Percentiles rank a stretch among this genome's conserved stretches.
Evolutionary conservation across 2,797 vertebrate species (phyloP).

Genomic region (Helostoma temminkii): DNA sequence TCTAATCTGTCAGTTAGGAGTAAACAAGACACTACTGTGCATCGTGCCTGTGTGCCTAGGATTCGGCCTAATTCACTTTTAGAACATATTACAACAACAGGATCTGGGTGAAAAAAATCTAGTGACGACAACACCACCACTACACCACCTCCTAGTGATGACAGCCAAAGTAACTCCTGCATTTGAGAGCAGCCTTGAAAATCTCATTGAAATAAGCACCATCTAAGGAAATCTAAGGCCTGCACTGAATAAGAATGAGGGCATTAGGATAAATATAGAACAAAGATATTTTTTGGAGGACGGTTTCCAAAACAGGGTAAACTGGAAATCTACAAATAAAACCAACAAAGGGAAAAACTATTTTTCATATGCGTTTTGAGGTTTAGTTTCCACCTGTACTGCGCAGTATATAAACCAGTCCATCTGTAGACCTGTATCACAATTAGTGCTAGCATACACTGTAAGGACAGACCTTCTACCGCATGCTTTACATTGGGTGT

Average conservation of each 20-base stretch:
- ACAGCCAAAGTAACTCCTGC: conserved; percentile 43
- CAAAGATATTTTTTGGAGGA: conserved; percentile 73
- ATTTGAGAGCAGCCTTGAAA: conserved; percentile 65
- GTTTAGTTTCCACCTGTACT: conserved; percentile 23
- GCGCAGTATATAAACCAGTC: conserved; percentile 1
- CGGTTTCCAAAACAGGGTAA: conserved; percentile 67
- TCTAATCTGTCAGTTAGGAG: too few species aligned
- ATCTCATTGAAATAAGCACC: conserved; percentile 66
- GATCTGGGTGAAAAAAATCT: too few species aligned
- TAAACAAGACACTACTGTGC: too few species aligned
- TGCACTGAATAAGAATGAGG: conserved; percentile 76
- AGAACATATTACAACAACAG: too few species aligned
- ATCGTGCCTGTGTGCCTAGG: too few species aligned
- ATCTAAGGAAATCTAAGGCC: conserved; percentile 66
- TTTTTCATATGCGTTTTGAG: conserved; percentile 4
- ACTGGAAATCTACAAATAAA: conserved; percentile 51
- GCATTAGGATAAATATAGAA: conserved; percentile 78
- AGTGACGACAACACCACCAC: conserved; percentile 15
- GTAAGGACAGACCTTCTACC: conserved; percentile 19
- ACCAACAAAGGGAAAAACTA: conserved; percentile 22
- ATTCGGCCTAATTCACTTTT: too few species aligned
- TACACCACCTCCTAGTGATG: conserved; percentile 34
- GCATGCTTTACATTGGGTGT: conserved; percentile 38
- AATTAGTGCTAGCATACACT: conserved; percentile 5
- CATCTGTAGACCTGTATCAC: conserved; percentile 32